Evolutionary conservation across 1,140 invertebrate species (phyloP).

Genomic region (Delia radicum): DNA sequence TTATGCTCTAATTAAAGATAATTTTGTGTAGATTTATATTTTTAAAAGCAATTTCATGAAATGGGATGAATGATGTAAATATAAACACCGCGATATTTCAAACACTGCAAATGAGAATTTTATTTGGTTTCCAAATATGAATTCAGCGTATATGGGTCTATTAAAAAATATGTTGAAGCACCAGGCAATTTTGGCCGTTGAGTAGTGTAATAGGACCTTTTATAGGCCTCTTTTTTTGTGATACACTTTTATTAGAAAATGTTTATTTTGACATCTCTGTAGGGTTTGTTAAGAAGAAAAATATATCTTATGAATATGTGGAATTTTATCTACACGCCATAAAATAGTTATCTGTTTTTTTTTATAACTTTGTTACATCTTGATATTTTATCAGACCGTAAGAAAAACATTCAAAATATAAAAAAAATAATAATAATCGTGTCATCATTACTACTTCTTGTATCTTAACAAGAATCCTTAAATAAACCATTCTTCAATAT

Average conservation of each 20-base stretch:
- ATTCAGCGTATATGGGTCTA: neutral
- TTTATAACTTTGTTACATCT: neutral
- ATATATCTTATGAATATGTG: neutral
- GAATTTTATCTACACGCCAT: neutral
- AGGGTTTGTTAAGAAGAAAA: neutral
- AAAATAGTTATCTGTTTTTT: neutral
- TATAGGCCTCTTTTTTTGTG: too few species aligned
- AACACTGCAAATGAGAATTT: neutral
- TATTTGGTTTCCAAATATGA: neutral
- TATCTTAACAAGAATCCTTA: neutral
- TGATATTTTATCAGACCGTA: neutral
- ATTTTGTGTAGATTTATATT: too few species aligned
- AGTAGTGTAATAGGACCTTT: too few species aligned
- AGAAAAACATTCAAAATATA: neutral
- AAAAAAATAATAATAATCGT: neutral
- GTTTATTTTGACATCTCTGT: conserved; percentile 14
- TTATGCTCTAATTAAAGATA: too few species aligned
- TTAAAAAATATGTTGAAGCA: too few species aligned
- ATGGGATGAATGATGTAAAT: too few species aligned
- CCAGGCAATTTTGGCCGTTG: too few species aligned
- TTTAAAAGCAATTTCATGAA: too few species aligned
- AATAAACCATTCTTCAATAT: neutral
- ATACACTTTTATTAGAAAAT: neutral
- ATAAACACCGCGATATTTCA: too few species aligned
- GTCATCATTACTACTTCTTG: neutral